These are phyloP conservation scores for Nettapus auritus DNA, from an alignment of 2,113 vertebrate species.

Conservation along the genomic window DNA sequence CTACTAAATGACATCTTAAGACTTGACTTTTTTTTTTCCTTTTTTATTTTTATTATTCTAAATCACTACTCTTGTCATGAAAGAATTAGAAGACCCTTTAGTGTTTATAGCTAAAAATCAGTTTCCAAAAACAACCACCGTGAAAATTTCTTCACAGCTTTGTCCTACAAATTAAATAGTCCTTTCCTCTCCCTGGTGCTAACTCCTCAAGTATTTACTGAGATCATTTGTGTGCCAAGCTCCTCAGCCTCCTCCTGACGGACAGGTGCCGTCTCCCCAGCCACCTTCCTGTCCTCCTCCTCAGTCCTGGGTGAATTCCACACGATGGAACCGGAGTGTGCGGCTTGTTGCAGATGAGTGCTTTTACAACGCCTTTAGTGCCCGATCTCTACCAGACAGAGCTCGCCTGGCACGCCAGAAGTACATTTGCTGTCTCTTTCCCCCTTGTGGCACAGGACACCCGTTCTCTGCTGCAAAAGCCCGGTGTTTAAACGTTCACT, in stretches of 20 bases:
- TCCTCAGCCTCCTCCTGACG: background rate
- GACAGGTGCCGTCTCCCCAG: background rate
- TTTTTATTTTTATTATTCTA: background rate
- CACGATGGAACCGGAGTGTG: rapidly evolving
- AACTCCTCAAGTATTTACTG: slow-evolving; percentile 52
- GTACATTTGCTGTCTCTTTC: background rate
- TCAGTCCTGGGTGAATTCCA: background rate
- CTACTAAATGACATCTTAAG: background rate
- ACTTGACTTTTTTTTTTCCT: too few species aligned
- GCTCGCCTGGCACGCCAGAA: background rate
- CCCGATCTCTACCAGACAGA: background rate
- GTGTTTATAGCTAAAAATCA: background rate
- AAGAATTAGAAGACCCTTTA: background rate
- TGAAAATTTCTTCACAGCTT: slow-evolving; percentile 5
- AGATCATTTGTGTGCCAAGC: background rate
- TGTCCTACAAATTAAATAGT: background rate
- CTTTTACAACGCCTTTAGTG: rapidly evolving
- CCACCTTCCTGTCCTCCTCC: background rate
- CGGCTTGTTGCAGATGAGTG: rapidly evolving
- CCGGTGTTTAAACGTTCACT: background rate
- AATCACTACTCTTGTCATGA: background rate
- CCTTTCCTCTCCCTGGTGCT: slow-evolving; percentile 16
- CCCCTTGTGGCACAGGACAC: background rate
- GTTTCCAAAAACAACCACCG: background rate
- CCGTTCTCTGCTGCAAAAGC: background rate